Evolutionary conservation across 2,113 vertebrate species (phyloP).

Genomic region (Odocoileus virginianus): DNA sequence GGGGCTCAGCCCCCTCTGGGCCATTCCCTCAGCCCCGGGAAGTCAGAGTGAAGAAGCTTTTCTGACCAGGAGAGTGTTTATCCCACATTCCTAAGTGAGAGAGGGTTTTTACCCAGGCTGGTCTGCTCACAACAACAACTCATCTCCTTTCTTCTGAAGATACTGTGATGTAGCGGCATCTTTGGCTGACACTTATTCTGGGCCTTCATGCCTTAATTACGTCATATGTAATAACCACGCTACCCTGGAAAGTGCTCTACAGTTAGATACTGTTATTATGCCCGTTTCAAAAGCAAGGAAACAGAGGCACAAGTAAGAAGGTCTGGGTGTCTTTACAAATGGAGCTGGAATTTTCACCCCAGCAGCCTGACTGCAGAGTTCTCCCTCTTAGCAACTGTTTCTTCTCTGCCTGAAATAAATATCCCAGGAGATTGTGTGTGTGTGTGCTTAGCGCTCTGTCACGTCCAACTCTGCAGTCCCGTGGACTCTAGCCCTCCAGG

Average conservation of each 20-base stretch:
- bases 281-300: background rate
- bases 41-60: background rate
- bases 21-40: background rate
- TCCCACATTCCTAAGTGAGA: background rate
- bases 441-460: background rate
- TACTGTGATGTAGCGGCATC: background rate
- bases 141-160: background rate
- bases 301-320: background rate
- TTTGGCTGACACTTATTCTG: background rate
- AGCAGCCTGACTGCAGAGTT: too few species aligned
- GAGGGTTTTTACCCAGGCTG: background rate
- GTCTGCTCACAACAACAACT: background rate
- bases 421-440: accelerated
- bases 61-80: background rate
- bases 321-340: too few species aligned
- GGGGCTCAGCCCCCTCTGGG: accelerated
- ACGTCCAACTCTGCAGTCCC: background rate
- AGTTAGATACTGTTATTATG: background rate
- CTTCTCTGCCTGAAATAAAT: background rate
- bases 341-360: background rate
- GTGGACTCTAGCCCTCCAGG: background rate
- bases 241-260: background rate
- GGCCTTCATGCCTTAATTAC: background rate
- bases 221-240: background rate
- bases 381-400: background rate